phyloP scores from a whole-genome alignment of 1,140 invertebrate genomes.

The Dendrolimus kikuchii region DNA sequence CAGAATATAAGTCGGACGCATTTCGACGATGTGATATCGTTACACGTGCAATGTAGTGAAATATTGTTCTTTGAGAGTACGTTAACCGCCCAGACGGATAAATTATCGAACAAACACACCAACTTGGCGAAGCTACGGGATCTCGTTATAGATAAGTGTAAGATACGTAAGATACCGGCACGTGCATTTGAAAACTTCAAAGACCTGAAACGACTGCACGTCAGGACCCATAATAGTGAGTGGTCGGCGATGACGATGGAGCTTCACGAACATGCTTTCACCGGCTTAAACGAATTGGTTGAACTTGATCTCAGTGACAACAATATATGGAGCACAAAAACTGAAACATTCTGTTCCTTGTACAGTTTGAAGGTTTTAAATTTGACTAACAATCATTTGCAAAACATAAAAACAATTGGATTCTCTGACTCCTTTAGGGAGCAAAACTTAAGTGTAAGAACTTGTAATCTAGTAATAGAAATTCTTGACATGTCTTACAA shows the following conservation, averaged over 20 bases:
- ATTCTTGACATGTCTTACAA: conserved; percentile 83
- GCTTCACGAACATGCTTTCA: conserved; percentile 79
- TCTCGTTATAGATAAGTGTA: conserved; percentile 84
- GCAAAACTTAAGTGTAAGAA: conserved; percentile 67
- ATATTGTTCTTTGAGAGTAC: conserved; percentile 85
- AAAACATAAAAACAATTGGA: conserved; percentile 81
- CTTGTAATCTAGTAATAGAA: conserved; percentile 78
- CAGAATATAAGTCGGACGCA: conserved; percentile 58
- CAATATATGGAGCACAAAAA: conserved; percentile 84
- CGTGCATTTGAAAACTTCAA: conserved; percentile 78
- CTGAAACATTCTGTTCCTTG: conserved; percentile 82
- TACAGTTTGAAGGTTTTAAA: conserved; percentile 80
- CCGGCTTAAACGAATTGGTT: conserved; percentile 78
- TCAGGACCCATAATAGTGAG: conserved; percentile 85
- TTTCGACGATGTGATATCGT: conserved; percentile 73
- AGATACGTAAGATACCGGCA: conserved; percentile 81
- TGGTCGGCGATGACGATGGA: conserved; percentile 86
- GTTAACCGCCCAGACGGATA: conserved; percentile 59
- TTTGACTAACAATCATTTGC: conserved; percentile 84
- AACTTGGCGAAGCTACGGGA: conserved; percentile 74
- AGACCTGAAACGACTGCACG: conserved; percentile 77
- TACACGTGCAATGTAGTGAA: conserved; percentile 85
- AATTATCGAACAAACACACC: conserved; percentile 50
- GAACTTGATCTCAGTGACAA: conserved; percentile 84
- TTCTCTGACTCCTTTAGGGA: conserved; percentile 76